phyloP scores from a whole-genome alignment of 1,140 invertebrate genomes.

The Brachionus paranguensis region DNA sequence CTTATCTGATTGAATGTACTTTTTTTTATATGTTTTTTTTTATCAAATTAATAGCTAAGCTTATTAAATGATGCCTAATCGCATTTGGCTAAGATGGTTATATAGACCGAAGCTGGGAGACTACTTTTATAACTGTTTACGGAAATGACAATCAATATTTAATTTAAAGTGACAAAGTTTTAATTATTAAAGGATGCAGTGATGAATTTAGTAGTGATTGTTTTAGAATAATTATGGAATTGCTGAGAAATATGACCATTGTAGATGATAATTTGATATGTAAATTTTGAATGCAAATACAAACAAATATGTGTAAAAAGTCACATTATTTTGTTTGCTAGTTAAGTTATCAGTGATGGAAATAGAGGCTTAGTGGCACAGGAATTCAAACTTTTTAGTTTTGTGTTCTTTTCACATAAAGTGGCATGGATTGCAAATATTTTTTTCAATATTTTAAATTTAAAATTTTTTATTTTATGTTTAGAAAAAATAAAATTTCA shows the following conservation, averaged over 20 bases:
- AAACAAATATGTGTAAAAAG: background rate
- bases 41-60: background rate
- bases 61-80: background rate
- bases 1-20: background rate
- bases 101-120: background rate
- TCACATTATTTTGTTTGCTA: constrained; percentile 25
- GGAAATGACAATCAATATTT: constrained; percentile 15
- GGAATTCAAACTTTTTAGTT: background rate
- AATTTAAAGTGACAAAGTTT: constrained; percentile 4
- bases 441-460: no score
- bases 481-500: no score
- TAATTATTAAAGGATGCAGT: background rate
- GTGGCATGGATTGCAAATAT: no score
- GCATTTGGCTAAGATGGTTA: background rate
- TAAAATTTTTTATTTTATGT: no score
- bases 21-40: background rate
- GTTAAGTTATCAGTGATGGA: background rate
- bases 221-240: background rate
- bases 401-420: background rate
- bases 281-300: background rate
- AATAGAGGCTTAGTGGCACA: background rate
- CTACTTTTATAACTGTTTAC: background rate
- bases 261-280: constrained; percentile 1
- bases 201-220: background rate
- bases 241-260: background rate